Base-by-base conservation (phyloP, 2,888 invertebrate genomes). In the Eupithecia vulgata region DNA sequence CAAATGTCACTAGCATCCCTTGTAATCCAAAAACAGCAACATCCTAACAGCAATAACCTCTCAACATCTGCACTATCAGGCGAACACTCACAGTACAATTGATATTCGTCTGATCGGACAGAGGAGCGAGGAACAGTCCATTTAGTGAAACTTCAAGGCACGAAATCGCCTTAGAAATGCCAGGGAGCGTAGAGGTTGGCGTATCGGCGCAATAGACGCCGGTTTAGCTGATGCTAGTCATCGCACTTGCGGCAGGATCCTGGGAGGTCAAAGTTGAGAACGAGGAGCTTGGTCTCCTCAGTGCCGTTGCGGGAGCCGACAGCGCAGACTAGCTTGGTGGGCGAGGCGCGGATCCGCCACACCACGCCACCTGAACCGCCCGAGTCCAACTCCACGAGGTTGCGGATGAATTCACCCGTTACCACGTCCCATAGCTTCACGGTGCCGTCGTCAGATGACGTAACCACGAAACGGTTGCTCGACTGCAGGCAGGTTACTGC, bases 351-450 rank as follows among this genome's bases (percentile, higher is more conserved):
- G 79, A 99, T 99, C 67, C 99, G 96, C 99, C 99, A 99, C 17
- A 99, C 99, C 30, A 99, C 99, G 65, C 99, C 99, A 4, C 99
- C 99, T 65, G 98, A 98, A 4, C 99, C 99, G 35, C 99, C 99
- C 80, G 98, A 98, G 76, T 97, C 97, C 78, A 99, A 95, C 61
- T 98, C 96, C 74, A 99, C 98, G 78, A 99, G 95, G 94, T 99
- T 99, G 77, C 99, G 96, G 79, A 99, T 97, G 91, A 99, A 99
- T 86, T 98, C 98, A 90, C 98, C 98, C 71, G 98, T 99, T 89
- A 97, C 97, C 66, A 99, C 97, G 93, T 99, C 99, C 99, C 99
- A 99, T 74, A 99, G 95, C 92, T 99, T 99, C 25, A 99, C 99
- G 2, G 99, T 99, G 72, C 99, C 99, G 92, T 99, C 99, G 89